Conservation (phyloP, 2,888 invertebrate species). For the Drosophila eohydei region DNA sequence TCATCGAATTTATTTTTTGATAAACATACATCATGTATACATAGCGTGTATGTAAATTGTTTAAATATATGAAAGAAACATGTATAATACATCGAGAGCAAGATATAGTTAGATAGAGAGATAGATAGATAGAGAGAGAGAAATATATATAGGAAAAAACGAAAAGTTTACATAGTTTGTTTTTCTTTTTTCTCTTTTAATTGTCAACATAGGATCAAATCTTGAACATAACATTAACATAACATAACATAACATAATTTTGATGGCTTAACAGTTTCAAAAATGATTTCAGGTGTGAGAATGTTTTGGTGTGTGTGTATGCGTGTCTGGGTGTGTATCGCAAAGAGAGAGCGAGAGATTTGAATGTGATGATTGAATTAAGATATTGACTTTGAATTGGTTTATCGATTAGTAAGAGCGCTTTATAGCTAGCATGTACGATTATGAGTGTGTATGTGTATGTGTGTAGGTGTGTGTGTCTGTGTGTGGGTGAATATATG, state of each 20-base stretch:
- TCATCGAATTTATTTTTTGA: slow-evolving; percentile 64
- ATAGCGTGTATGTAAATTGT: slow-evolving; percentile 27
- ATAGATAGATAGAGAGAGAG: slow-evolving; percentile 28
- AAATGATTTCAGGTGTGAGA: slow-evolving; percentile 33
- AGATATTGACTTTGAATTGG: slow-evolving; percentile 26
- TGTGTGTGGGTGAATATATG: slow-evolving; percentile 16
- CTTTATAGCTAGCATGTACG: slow-evolving; percentile 26
- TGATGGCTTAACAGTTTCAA: slow-evolving; percentile 64
- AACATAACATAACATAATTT: slow-evolving; percentile 73
- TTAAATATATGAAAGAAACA: slow-evolving; percentile 53
- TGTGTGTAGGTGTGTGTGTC: slow-evolving; percentile 1
- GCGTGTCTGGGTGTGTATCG: slow-evolving; percentile 32
- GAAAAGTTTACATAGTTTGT: slow-evolving; percentile 63
- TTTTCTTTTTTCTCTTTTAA: slow-evolving; percentile 32
- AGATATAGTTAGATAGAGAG: slow-evolving; percentile 28
- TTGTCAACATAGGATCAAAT: slow-evolving; percentile 59
- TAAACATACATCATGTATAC: slow-evolving; percentile 49
- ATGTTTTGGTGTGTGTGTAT: slow-evolving; percentile 13
- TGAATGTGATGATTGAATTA: slow-evolving; percentile 55
- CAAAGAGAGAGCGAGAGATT: slow-evolving; percentile 36
- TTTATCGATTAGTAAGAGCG: slow-evolving; percentile 31
- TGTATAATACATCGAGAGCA: slow-evolving; percentile 64
- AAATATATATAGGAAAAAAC: slow-evolving; percentile 38
- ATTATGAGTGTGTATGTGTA: slow-evolving; percentile 2
- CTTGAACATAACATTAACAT: slow-evolving; percentile 64